Conservation (phyloP, 2,888 invertebrate genomes). For the Barypeithes pellucidus region DNA sequence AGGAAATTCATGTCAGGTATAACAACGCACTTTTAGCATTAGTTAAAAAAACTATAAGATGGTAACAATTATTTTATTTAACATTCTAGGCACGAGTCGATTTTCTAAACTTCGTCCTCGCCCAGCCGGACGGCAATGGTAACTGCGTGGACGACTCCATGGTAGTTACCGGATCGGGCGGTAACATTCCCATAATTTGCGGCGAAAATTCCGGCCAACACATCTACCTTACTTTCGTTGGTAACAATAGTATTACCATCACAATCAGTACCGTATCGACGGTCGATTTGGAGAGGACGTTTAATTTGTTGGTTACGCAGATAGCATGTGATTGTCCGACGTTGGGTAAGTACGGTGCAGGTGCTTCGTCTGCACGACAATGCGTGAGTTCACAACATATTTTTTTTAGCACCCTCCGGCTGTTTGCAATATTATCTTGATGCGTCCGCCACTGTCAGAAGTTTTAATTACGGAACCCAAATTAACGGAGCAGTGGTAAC, state of each 20-base stretch:
- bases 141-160: conserved; percentile 81
- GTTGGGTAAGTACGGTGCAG: conserved; percentile 74
- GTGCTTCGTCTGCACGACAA: no score
- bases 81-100: conserved; percentile 82
- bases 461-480: conserved; percentile 84
- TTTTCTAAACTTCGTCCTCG: conserved; percentile 81
- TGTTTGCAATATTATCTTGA: conserved; percentile 84
- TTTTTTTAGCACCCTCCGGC: conserved; percentile 83
- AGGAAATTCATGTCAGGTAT: conserved; percentile 80
- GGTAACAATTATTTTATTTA: no score
- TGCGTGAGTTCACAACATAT: no score
- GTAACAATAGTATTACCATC: conserved; percentile 79
- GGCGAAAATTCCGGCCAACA: conserved; percentile 88
- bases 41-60: no score
- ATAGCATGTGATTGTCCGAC: conserved; percentile 82
- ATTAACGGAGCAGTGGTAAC: conserved; percentile 51
- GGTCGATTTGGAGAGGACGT: conserved; percentile 78
- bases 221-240: conserved; percentile 83
- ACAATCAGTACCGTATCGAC: conserved; percentile 77
- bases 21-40: no score
- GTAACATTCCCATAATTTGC: conserved; percentile 83
- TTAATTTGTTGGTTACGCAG: conserved; percentile 84
- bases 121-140: conserved; percentile 84
- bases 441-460: conserved; percentile 76
- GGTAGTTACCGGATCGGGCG: conserved; percentile 80